Percentiles rank a stretch among this genome's conserved stretches.
Evolutionary conservation across 2,797 vertebrate genomes (phyloP).

Genomic region (Forpus xanthops): DNA sequence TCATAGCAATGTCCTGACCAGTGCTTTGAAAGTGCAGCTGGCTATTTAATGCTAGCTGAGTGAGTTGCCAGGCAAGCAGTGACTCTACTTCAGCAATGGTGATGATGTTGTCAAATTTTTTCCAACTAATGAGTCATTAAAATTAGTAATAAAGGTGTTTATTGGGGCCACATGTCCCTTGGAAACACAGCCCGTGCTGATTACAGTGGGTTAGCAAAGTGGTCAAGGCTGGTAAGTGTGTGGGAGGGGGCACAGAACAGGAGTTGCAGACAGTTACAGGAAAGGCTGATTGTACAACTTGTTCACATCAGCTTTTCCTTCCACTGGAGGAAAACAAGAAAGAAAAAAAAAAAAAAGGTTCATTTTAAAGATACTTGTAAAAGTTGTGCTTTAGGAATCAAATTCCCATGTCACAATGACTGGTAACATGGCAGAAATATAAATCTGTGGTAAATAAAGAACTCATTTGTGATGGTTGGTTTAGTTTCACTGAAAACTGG

Average conservation of each 20-base stretch:
- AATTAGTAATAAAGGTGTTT: conserved; percentile 38
- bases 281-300: conserved; percentile 1
- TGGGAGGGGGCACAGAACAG: background rate
- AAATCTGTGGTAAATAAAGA: background rate
- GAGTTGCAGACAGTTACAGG: background rate
- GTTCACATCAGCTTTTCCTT: background rate
- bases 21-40: background rate
- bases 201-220: conserved; percentile 12
- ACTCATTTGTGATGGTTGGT: background rate
- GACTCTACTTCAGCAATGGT: background rate
- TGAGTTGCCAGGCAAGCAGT: background rate
- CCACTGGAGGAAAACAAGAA: background rate
- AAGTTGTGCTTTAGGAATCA: conserved; percentile 14
- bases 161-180: background rate
- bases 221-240: background rate
- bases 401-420: background rate
- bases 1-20: background rate
- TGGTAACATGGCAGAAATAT: background rate
- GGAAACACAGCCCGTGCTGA: background rate
- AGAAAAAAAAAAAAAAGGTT: background rate
- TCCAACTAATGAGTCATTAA: conserved; percentile 10
- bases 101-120: background rate
- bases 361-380: conserved; percentile 3
- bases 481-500: background rate
- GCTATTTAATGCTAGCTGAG: background rate